Evolutionary conservation across 2,113 vertebrate genomes (phyloP).

Genomic region (Alosa alosa): DNA sequence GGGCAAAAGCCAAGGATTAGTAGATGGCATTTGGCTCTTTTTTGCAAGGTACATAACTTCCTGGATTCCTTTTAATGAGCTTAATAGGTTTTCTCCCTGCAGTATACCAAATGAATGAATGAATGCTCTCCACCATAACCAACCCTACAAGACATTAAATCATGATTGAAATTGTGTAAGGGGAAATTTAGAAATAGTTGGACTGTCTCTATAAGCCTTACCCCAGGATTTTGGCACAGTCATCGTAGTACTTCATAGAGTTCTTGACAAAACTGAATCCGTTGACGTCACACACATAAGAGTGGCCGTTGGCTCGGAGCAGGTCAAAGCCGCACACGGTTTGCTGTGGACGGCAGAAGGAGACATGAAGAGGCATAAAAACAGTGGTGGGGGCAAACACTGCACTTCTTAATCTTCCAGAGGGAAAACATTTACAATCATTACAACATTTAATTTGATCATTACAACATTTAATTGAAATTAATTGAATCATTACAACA

Average conservation of each 20-base stretch:
- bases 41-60: slow-evolving; percentile 14
- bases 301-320: slow-evolving; percentile 93
- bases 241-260: slow-evolving; percentile 98
- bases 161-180: not conserved
- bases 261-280: slow-evolving; percentile 99
- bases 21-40: not conserved
- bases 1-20: not conserved
- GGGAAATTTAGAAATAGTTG: not conserved
- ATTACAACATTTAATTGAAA: too few species aligned
- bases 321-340: slow-evolving; percentile 97
- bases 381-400: not conserved
- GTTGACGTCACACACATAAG: slow-evolving; percentile 95
- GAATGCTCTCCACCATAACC: not conserved
- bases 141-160: not conserved
- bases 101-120: not conserved
- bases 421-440: not conserved
- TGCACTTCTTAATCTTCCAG: not conserved
- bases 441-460: too few species aligned
- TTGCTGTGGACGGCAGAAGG: slow-evolving; percentile 75
- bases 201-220: slow-evolving; percentile 52
- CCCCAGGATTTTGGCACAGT: slow-evolving; percentile 98
- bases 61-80: not conserved
- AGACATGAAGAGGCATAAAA: not conserved
- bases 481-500: not conserved
- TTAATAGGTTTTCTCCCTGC: not conserved